A percentile compares a stretch with the other conserved stretches of the same genome.
Evolutionary conservation across 2,888 invertebrate genomes (phyloP).

Genomic region (Acrobasis repandana): DNA sequence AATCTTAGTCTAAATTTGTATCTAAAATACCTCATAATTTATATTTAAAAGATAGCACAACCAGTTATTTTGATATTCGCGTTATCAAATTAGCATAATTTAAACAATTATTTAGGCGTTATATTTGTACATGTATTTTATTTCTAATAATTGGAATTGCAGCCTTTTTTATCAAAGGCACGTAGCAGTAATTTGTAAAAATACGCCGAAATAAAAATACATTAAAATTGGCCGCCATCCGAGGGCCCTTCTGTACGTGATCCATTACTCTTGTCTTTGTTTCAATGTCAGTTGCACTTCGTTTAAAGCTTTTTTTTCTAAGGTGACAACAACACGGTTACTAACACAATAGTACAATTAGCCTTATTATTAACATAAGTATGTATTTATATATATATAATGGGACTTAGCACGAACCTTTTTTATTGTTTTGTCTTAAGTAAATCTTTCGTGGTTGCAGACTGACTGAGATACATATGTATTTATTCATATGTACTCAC

Average conservation of each 20-base stretch:
- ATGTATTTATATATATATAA: too few species aligned
- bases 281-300: conserved; percentile 7
- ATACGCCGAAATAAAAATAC: conserved; percentile 1
- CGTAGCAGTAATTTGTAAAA: conserved; percentile 6
- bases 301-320: background rate
- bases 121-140: background rate
- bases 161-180: background rate
- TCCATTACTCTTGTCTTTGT: conserved; percentile 14
- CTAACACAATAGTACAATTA: too few species aligned
- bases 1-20: too few species aligned
- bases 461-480: too few species aligned
- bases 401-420: too few species aligned
- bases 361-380: too few species aligned
- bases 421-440: too few species aligned
- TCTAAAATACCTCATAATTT: background rate
- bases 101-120: too few species aligned
- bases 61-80: background rate
- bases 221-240: background rate
- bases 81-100: too few species aligned
- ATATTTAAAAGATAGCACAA: background rate
- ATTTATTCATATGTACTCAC: too few species aligned
- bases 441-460: too few species aligned
- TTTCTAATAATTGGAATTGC: background rate
- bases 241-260: conserved; percentile 11
- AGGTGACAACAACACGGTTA: too few species aligned